Percentiles rank a stretch among this genome's conserved stretches.
Evolutionary conservation across 2,113 vertebrate species (phyloP).

Genomic region (Trachemys scripta): DNA sequence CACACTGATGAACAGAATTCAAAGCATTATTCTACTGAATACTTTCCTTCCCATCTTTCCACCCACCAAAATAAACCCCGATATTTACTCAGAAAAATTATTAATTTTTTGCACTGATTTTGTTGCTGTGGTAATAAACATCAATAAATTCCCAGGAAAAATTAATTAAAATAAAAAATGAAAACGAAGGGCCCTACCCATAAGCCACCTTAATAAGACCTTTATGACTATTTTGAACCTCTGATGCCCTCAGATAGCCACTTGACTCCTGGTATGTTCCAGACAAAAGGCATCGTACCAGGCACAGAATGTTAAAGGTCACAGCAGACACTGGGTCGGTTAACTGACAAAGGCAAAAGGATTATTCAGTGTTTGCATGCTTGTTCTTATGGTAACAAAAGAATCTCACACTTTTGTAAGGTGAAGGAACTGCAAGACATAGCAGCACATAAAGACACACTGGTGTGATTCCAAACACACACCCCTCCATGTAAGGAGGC

Average conservation of each 20-base stretch:
- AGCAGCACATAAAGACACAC: background rate
- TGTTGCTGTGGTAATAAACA: background rate
- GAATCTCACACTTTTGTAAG: background rate
- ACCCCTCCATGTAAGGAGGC: background rate
- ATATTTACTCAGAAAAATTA: no score
- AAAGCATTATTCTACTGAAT: no score
- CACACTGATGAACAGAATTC: no score
- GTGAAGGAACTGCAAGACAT: rapidly evolving
- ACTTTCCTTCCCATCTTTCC: no score
- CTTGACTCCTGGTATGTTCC: background rate
- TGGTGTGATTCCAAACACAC: background rate
- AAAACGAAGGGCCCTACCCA: background rate
- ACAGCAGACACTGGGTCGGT: background rate
- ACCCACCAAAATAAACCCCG: no score
- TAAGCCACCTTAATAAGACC: background rate
- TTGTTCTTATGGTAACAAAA: background rate
- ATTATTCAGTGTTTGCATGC: background rate
- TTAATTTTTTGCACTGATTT: no score
- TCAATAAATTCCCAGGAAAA: no score
- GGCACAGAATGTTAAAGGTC: background rate
- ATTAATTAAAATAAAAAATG: no score
- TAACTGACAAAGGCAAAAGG: background rate
- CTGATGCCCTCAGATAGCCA: background rate
- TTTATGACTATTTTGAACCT: background rate
- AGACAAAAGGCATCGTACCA: background rate